Evolutionary conservation across 2,888 invertebrate genomes (phyloP), one percentile per base, ranked within the genome.

Genomic region (Eupithecia centaureata): DNA sequence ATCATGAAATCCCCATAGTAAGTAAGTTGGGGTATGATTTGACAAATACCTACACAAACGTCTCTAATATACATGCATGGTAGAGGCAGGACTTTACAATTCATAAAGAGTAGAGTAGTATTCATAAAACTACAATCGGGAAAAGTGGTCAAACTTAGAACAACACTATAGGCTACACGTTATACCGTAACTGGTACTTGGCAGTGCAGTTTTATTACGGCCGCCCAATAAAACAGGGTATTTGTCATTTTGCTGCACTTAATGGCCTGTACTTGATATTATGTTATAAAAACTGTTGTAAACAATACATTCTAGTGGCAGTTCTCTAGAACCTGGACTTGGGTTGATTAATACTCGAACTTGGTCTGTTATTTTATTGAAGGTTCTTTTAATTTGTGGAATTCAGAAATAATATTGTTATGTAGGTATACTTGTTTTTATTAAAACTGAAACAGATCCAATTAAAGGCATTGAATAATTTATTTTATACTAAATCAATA

Each of bases 171-270:
- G 1, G 10, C n/a, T 35, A 59, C 30, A 62, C 52, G 27, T 52
- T 27, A 52, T 47, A 22, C 27, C 52, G 52, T 52, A 15, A 27
- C 27, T 15, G 13, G 66, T 63, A 27, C 65, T 58, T 60, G 51
- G 27, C 58, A 42, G 61, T 60, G 63, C 52, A 62, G 68, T 73
- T 74, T 74, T 73, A 74, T 71, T 63, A 67, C 68, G 61, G 68
- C 27, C 54, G 60, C 67, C 70, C 70, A 75, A 73, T 75, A 75
- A 73, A 75, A 51, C 63, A 56, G 57, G 68, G 64, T 61, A 71
- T 75, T 75, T 75, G 73, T 73, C 66, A 75, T 75, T 73, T 72
- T 67, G 61, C 68, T 58, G 66, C 66, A 47, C 61, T 70, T 73
- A 73, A 75, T 72, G 68, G 72, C 27, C 71, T 69, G 67, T 71